phyloP scores from a whole-genome alignment of 1,140 invertebrate genomes.

The Steinernema feltiae region DNA sequence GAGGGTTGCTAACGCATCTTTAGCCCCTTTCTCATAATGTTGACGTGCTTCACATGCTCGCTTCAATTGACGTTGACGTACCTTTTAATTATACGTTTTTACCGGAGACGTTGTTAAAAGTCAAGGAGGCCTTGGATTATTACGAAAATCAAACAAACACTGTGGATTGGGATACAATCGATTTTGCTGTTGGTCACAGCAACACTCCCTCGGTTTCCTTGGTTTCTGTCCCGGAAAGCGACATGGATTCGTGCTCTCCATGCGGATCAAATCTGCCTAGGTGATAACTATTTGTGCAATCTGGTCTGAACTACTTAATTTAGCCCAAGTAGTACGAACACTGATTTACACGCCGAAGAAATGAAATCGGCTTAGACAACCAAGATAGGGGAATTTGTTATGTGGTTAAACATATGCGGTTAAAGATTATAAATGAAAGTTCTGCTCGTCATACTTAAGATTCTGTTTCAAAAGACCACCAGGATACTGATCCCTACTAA shows the following conservation, averaged over 20 bases:
- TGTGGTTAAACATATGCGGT: no score
- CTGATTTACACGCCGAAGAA: background rate
- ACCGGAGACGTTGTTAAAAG: background rate
- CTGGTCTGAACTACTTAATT: background rate
- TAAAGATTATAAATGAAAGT: no score
- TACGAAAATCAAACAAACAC: background rate
- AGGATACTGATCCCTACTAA: no score
- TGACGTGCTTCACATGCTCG: slow-evolving; percentile 16
- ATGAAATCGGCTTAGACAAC: no score
- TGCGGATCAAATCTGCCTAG: background rate
- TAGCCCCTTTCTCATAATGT: slow-evolving; percentile 31
- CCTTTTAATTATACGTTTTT: background rate
- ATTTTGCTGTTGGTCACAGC: background rate
- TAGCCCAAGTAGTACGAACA: background rate
- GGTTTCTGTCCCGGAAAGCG: background rate
- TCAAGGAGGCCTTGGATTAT: background rate
- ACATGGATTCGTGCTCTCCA: background rate
- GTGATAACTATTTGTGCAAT: background rate
- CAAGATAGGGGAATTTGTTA: no score
- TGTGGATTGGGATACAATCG: background rate
- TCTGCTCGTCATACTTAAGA: no score
- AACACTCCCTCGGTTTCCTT: background rate
- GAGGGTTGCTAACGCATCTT: slow-evolving; percentile 16
- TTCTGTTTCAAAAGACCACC: no score
- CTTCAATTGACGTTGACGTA: background rate